Evolutionary conservation across 2,113 vertebrate genomes (phyloP), one percentile per base, ranked within the genome.

Genomic region (Myiozetetes cayanensis): DNA sequence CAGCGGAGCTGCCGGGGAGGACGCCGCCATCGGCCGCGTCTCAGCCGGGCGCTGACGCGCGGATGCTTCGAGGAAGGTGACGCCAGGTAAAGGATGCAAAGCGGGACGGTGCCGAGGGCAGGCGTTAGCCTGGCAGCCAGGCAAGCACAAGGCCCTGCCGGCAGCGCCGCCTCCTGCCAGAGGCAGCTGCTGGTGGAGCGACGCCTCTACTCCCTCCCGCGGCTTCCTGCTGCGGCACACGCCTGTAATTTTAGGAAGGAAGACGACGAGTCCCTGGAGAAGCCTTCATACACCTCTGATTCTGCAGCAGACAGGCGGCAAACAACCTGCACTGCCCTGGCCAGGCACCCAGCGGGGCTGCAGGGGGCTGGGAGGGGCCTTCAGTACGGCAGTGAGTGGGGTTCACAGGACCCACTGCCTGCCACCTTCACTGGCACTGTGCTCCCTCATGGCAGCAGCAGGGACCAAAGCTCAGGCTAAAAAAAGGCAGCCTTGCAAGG

Each of bases 221-320:
- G 0, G 44, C 76, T 87, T 79, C 80, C 37, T 4, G 6, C 31
- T 12, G 61, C 0, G 2, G 39, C 4, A 4, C 5, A 24, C 0
- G 3, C 19, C 65, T 73, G 65, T 77, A 24, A 59, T 63, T 85
- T 79, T 55, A 86, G 77, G 78, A 76, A 74, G 41, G 47, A 84
- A 68, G 65, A 76, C 20, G 41, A 35, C 1, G 0, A 10, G 19
- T 41, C 50, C 46, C 63, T 47, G 70, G 47, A 41, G 78, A 78
- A 93, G 65, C 61, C 67, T 31, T 67, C 19, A 3, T 22, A 33
- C 20, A 24, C 30, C 63, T 59, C 50, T 5, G 7, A 46, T 70
- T 44, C 63, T 44, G 49, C 33, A 25, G 61, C 20, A 49, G 61
- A 33, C 2, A 2, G 21, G 52, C 10, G 76, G 47, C 52, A 52